phyloP scores from a whole-genome alignment of 2,888 invertebrate species.

The Leucania comma region DNA sequence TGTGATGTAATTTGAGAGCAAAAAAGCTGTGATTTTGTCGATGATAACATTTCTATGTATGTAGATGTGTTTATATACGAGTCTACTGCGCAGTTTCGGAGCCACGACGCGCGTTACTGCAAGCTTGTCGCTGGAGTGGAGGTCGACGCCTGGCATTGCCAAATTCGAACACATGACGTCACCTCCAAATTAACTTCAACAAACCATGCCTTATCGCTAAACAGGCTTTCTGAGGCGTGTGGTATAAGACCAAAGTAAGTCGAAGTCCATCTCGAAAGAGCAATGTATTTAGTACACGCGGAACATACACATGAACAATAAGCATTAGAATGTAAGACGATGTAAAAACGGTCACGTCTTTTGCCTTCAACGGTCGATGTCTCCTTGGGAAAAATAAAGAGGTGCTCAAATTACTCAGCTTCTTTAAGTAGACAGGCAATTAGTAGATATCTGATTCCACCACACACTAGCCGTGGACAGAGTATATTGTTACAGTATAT shows the following conservation, averaged over 20 bases:
- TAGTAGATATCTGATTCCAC: conserved; percentile 61
- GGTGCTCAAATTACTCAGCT: conserved; percentile 67
- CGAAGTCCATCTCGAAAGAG: conserved; percentile 11
- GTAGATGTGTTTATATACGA: conserved; percentile 27
- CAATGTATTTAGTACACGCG: conserved; percentile 49
- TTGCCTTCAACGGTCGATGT: conserved; percentile 73
- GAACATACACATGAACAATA: conserved; percentile 27
- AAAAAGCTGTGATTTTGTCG: conserved; percentile 33
- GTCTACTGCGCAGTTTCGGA: conserved; percentile 63
- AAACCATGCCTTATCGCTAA: conserved; percentile 31
- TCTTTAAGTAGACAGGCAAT: conserved; percentile 64
- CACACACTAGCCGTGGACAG: conserved; percentile 56
- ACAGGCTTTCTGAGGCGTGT: conserved; percentile 31
- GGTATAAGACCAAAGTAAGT: neutral
- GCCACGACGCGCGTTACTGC: conserved; percentile 61
- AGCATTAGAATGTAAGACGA: conserved; percentile 69
- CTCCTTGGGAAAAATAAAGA: conserved; percentile 77
- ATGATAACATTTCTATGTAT: conserved; percentile 10
- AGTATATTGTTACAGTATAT: conserved; percentile 57
- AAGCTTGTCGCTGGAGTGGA: conserved; percentile 82
- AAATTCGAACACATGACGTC: conserved; percentile 84
- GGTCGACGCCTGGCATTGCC: conserved; percentile 87
- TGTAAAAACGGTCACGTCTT: conserved; percentile 77
- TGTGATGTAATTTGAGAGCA: conserved; percentile 43
- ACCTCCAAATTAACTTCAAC: conserved; percentile 55